phyloP scores from a whole-genome alignment of 2,888 invertebrate genomes.

The Psococerastis gibbosa region DNA sequence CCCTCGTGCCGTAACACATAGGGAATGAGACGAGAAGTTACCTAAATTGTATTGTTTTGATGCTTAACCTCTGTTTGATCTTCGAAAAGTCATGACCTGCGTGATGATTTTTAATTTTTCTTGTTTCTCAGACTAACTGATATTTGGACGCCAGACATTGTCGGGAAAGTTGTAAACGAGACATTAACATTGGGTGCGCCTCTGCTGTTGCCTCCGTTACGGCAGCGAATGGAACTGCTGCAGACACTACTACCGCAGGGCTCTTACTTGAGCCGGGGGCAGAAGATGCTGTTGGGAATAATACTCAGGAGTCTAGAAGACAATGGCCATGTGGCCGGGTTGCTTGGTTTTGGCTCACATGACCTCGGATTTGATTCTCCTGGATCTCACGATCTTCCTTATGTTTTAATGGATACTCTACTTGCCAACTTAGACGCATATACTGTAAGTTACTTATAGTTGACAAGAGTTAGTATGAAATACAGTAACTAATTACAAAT shows the following conservation, averaged over 20 bases:
- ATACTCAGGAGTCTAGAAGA: conserved; percentile 40
- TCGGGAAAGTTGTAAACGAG: conserved; percentile 34
- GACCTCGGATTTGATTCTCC: conserved; percentile 18
- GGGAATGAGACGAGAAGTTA: too few relatives aligned
- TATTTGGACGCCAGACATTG: conserved; percentile 28
- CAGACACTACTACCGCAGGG: conserved; percentile 35
- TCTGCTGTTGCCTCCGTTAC: conserved; percentile 35
- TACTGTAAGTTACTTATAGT: conserved; percentile 27
- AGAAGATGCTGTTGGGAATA: conserved; percentile 37
- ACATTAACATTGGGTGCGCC: conserved; percentile 37
- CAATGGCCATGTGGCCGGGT: conserved; percentile 34
- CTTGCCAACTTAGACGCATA: conserved; percentile 32
- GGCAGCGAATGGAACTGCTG: conserved; percentile 36
- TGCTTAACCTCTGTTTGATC: too few relatives aligned
- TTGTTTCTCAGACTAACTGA: conserved; percentile 25
- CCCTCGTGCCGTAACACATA: too few relatives aligned
- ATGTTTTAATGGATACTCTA: conserved; percentile 34
- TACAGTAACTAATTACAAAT: too few relatives aligned
- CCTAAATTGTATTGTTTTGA: too few relatives aligned
- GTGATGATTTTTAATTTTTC: background rate
- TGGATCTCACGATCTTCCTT: conserved; percentile 23
- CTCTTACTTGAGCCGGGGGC: conserved; percentile 32
- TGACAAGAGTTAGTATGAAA: too few relatives aligned
- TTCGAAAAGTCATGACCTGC: too few relatives aligned
- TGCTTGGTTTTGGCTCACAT: conserved; percentile 31